phyloP scores from a whole-genome alignment of 2,888 invertebrate species.

The Caenorhabditis auriculariae region DNA sequence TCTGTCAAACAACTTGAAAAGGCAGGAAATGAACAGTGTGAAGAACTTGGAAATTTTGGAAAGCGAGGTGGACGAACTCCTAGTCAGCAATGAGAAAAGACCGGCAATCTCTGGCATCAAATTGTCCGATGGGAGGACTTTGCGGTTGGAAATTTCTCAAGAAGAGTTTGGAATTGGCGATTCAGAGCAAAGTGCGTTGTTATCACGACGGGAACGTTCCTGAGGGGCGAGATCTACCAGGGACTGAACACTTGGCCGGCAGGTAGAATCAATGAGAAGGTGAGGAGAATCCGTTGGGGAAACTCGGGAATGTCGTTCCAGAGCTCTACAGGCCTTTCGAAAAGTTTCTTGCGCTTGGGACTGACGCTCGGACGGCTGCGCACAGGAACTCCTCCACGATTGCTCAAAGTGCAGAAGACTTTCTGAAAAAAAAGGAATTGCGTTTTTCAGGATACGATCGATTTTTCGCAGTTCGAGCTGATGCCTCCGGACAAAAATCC shows the following conservation, averaged over 20 bases:
- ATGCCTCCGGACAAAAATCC: slow-evolving; percentile 55
- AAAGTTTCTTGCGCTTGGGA: slow-evolving; percentile 74
- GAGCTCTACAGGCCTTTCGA: slow-evolving; percentile 65
- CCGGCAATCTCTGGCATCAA: slow-evolving; percentile 28
- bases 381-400: slow-evolving; percentile 82
- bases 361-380: slow-evolving; percentile 80
- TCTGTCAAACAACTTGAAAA: not conserved
- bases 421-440: not conserved
- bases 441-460: slow-evolving; percentile 40
- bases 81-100: slow-evolving; percentile 67
- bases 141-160: slow-evolving; percentile 1
- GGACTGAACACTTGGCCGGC: slow-evolving; percentile 77
- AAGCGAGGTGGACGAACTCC: slow-evolving; percentile 79
- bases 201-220: slow-evolving; percentile 85
- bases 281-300: too few species aligned
- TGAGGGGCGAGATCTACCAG: slow-evolving; percentile 81
- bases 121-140: slow-evolving; percentile 8
- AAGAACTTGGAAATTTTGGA: slow-evolving; percentile 73
- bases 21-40: slow-evolving; percentile 46
- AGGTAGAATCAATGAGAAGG: slow-evolving; percentile 68
- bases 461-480: slow-evolving; percentile 50
- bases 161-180: not conserved
- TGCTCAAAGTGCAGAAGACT: slow-evolving; percentile 69
- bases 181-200: slow-evolving; percentile 69
- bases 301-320: slow-evolving; percentile 5